Evolutionary conservation across 2,888 invertebrate species (phyloP), one percentile per base, ranked within the genome.

Genomic region (Rhaphigaster nebulosa): DNA sequence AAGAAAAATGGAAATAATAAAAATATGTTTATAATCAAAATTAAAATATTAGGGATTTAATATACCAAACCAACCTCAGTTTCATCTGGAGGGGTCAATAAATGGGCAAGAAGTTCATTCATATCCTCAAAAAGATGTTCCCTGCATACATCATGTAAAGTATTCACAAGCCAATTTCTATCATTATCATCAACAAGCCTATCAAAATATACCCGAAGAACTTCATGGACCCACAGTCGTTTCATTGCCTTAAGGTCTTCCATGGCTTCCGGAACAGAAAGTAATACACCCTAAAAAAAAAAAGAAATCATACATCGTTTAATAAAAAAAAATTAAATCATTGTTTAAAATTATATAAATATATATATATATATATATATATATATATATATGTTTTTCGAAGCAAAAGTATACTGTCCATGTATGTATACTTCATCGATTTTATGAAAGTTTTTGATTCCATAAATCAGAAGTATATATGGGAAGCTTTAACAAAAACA

Each of bases 151-250:
- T 94, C 93, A 91, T 96, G 95, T 0, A 98, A 94, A 91, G 96
- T 96, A 8, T 94, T 93, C 92, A 97, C 96, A 29, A 99, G 94
- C 98, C 98, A 98, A 88, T 95, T 94, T 15, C 97, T 95, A 93
- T 99, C 99, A 0, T 93, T 92, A n/a, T 97, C 96, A 92, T 98
- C 98, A 0, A 98, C 96, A 91, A 99, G 95, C 90, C 99, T 96
- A 94, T 99, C 99, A 91, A 97, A 97, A 94, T 98, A 99, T 0
- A 99, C 98, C 4, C 99, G 95, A 92, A 98, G 94, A 52, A 98
- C 96, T 94, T 99, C 99, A 93, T 99, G 99, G 0, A 98, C 96
- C 99, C 99, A 99, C 0, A 99, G 95, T 90, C 98, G 95, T 93
- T 98, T 98, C 95, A 99, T 97, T 0, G 97, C 96, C 87, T 95